Evolutionary conservation across 2,797 vertebrate species (phyloP).

Genomic region (Pipistrellus pipistrellus): DNA sequence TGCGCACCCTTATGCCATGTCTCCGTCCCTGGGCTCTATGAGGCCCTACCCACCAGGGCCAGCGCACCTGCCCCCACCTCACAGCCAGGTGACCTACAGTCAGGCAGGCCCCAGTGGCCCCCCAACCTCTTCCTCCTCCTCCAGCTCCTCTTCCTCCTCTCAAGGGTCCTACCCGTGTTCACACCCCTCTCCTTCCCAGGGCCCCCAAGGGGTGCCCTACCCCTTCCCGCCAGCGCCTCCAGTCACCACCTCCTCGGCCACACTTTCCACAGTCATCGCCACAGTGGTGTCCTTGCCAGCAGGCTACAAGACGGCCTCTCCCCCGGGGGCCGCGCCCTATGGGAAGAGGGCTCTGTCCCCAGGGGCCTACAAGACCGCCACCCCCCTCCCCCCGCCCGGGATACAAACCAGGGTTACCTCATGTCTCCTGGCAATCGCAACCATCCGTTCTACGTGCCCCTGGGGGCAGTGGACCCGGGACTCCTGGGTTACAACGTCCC

Average conservation of each 20-base stretch:
- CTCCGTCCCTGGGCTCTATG: slow-evolving; percentile 87
- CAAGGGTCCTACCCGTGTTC: slow-evolving; percentile 89
- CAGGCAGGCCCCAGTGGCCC: slow-evolving; percentile 77
- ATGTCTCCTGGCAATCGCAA: slow-evolving; percentile 96
- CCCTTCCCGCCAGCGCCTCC: slow-evolving; percentile 90
- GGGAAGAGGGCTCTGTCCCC: slow-evolving; percentile 87
- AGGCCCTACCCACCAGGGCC: slow-evolving; percentile 88
- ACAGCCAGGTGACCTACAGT: slow-evolving; percentile 74
- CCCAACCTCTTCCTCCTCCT: slow-evolving; percentile 78
- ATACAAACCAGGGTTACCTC: slow-evolving; percentile 92
- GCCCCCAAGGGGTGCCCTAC: slow-evolving; percentile 88
- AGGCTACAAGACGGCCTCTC: slow-evolving; percentile 87
- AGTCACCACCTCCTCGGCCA: slow-evolving; percentile 87
- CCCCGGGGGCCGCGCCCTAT: slow-evolving; percentile 83
- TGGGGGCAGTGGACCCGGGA: slow-evolving; percentile 94
- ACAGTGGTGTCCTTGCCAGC: slow-evolving; percentile 88
- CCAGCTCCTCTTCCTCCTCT: slow-evolving; percentile 90
- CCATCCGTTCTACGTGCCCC: slow-evolving; percentile 92
- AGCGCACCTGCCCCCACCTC: slow-evolving; percentile 86
- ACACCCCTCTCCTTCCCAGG: slow-evolving; percentile 90
- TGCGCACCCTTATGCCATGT: slow-evolving; percentile 82
- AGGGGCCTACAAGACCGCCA: slow-evolving; percentile 85
- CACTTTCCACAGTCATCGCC: slow-evolving; percentile 88
- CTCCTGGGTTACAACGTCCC: slow-evolving; percentile 97
- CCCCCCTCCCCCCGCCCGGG: slow-evolving; percentile 79